These are phyloP conservation scores for Notoglanidium macrostoma DNA, from an alignment of 2,797 vertebrate species.

Conservation along the genomic window DNA sequence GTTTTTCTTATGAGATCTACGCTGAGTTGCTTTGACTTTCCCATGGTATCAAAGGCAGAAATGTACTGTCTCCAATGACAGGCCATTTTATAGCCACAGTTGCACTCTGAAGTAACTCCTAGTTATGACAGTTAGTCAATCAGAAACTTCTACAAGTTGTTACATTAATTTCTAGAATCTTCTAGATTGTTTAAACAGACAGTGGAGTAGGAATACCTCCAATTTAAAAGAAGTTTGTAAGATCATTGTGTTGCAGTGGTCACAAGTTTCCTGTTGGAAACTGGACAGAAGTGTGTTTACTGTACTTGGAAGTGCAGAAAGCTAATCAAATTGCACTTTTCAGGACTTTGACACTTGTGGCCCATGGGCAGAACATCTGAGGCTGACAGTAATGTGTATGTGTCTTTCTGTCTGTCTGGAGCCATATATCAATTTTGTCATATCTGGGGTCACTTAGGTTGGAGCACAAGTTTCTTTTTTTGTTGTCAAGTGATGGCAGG, in stretches of 20 bases:
- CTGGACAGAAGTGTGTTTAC: neutral
- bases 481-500: conserved; percentile 11
- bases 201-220: neutral
- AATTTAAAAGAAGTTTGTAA: neutral
- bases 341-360: neutral
- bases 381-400: neutral
- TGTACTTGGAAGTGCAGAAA: neutral
- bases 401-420: conserved; percentile 1
- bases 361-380: neutral
- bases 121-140: neutral
- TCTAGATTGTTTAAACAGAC: neutral
- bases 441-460: neutral
- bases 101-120: neutral
- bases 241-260: neutral
- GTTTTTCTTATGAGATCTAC: neutral
- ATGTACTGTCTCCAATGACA: neutral
- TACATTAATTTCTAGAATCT: neutral
- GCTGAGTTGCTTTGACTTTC: neutral
- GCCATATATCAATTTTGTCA: neutral
- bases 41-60: neutral
- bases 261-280: neutral
- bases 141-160: neutral
- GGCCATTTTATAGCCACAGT: neutral
- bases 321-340: neutral
- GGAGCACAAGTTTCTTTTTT: neutral